These are phyloP conservation scores for Xanthostigma xanthostigma DNA, from an alignment of 2,888 invertebrate species.

Conservation along the genomic window DNA sequence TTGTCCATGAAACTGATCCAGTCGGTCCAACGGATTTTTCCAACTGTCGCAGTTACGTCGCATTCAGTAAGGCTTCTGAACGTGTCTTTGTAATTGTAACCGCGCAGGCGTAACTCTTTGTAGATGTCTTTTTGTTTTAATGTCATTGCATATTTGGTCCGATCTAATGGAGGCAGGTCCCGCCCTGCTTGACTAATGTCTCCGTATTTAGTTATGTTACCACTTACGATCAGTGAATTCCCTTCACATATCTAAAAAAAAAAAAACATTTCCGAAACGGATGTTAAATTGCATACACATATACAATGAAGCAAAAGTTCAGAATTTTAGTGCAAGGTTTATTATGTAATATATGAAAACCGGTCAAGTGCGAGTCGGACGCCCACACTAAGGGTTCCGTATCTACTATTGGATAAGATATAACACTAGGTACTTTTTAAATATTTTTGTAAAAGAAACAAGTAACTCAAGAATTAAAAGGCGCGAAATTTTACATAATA, in stretches of 20 bases:
- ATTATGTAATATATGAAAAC: no score
- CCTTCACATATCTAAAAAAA: conserved; percentile 48
- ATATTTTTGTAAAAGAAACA: no score
- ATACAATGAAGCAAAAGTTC: no score
- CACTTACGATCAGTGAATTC: conserved; percentile 53
- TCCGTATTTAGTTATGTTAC: conserved; percentile 43
- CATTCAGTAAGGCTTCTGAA: conserved; percentile 22
- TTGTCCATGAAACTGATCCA: conserved; percentile 85
- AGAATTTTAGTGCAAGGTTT: no score
- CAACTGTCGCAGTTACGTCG: conserved; percentile 18
- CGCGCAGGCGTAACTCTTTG: conserved; percentile 52
- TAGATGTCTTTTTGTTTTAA: conserved; percentile 46
- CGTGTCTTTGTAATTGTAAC: conserved; percentile 35
- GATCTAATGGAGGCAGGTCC: conserved; percentile 26
- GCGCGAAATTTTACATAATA: no score
- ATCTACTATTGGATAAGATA: no score
- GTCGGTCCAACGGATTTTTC: conserved; percentile 31
- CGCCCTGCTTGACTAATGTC: conserved; percentile 35
- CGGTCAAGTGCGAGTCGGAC: no score
- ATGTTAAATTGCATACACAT: no score
- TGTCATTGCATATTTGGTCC: not conserved
- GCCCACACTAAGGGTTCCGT: no score
- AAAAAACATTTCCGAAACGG: conserved; percentile 3
- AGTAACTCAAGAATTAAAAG: no score
- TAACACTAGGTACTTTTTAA: no score